These are phyloP conservation scores for Nerophis ophidion DNA, from an alignment of 2,113 vertebrate genomes.

Conservation along the genomic window DNA sequence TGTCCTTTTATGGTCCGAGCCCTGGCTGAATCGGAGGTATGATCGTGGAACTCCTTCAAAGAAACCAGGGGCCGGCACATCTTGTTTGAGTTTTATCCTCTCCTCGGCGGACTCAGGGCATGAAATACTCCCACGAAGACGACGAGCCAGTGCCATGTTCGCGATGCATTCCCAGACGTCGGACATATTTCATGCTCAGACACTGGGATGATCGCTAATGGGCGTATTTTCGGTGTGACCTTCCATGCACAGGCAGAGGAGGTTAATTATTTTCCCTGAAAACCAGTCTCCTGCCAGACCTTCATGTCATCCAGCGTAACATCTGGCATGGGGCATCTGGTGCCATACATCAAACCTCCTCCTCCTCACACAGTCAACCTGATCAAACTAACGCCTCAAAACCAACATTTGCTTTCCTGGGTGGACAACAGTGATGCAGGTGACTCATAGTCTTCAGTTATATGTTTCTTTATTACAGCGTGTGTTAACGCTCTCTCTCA, in stretches of 20 bases:
- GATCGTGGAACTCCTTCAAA: constrained; percentile 76
- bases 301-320: constrained; percentile 61
- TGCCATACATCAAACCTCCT: constrained; percentile 71
- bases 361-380: constrained; percentile 47
- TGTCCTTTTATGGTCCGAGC: constrained; percentile 71
- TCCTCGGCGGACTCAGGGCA: constrained; percentile 57
- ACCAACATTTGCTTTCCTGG: constrained; percentile 65
- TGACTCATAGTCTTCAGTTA: constrained; percentile 23
- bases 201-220: background rate
- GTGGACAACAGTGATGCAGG: constrained; percentile 16
- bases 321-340: constrained; percentile 74
- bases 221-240: constrained; percentile 4
- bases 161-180: constrained; percentile 33
- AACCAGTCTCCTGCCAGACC: constrained; percentile 53
- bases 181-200: constrained; percentile 6
- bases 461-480: constrained; percentile 10
- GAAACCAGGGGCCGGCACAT: constrained; percentile 64
- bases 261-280: constrained; percentile 70
- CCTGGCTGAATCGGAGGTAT: constrained; percentile 65
- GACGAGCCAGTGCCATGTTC: constrained; percentile 25
- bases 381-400: constrained; percentile 64
- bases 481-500: constrained; percentile 6
- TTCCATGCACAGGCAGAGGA: constrained; percentile 38
- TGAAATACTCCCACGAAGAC: constrained; percentile 56
- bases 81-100: constrained; percentile 73